Evolutionary conservation across 1,140 invertebrate species (phyloP).

Genomic region (Gonatopus flavifemur): DNA sequence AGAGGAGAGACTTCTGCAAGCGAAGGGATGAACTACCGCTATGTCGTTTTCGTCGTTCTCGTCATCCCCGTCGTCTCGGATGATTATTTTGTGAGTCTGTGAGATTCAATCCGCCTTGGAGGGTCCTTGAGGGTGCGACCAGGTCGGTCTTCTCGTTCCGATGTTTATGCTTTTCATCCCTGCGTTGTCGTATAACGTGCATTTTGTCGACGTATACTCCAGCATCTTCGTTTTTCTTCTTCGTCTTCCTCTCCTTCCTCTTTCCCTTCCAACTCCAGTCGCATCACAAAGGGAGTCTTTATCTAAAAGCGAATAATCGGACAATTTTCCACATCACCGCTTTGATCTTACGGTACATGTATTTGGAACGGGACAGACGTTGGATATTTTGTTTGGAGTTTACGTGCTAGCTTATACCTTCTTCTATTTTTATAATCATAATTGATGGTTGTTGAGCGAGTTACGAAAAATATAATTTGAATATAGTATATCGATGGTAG

Average conservation of each 20-base stretch:
- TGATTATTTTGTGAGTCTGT: constrained; percentile 54
- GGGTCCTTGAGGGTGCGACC: constrained; percentile 48
- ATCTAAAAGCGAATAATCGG: constrained; percentile 50
- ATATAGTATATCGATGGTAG: too few relatives aligned
- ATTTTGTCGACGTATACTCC: constrained; percentile 2
- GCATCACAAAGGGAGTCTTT: constrained; percentile 38
- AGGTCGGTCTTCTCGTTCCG: constrained; percentile 28
- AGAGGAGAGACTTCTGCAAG: constrained; percentile 45
- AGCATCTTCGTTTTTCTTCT: neutral
- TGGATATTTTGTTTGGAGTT: too few relatives aligned
- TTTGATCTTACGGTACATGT: constrained; percentile 42
- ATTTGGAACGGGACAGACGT: too few relatives aligned
- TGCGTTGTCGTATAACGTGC: too few relatives aligned
- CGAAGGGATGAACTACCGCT: constrained; percentile 46
- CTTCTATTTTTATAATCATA: too few relatives aligned
- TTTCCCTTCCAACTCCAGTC: neutral
- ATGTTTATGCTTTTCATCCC: too few relatives aligned
- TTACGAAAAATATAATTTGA: too few relatives aligned
- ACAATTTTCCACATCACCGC: constrained; percentile 50
- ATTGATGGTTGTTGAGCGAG: too few relatives aligned
- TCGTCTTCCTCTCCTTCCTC: neutral
- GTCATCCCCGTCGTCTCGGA: too few relatives aligned
- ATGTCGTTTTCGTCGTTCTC: too few relatives aligned
- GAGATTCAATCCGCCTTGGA: constrained; percentile 53
- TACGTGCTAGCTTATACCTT: too few relatives aligned